Conservation (phyloP, 1,140 invertebrate species). For the Lasioglossum albipes region DNA sequence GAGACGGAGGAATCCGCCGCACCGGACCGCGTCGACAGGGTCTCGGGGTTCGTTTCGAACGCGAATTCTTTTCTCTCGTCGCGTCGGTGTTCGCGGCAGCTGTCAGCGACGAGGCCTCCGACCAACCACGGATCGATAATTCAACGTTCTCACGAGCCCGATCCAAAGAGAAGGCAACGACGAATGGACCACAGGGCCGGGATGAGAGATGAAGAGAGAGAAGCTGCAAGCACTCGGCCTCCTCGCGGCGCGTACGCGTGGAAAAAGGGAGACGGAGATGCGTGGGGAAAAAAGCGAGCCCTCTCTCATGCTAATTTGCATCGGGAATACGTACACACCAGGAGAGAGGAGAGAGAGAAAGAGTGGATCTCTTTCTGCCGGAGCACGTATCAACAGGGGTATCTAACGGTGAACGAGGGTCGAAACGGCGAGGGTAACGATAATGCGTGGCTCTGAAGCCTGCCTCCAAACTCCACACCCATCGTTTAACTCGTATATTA, state of each 20-base stretch:
- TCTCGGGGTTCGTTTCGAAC: neutral
- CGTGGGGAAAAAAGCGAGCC: neutral
- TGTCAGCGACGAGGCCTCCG: slow-evolving; percentile 36
- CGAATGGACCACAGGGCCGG: slow-evolving; percentile 28
- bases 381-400: slow-evolving; percentile 44
- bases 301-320: slow-evolving; percentile 54
- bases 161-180: slow-evolving; percentile 37
- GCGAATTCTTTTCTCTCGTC: slow-evolving; percentile 32
- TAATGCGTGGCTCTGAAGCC: slow-evolving; percentile 11
- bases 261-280: neutral
- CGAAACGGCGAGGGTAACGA: slow-evolving; percentile 12
- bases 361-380: slow-evolving; percentile 36
- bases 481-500: slow-evolving; percentile 16
- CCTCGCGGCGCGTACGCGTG: no score
- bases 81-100: slow-evolving; percentile 27
- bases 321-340: slow-evolving; percentile 24
- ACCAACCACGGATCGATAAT: slow-evolving; percentile 56
- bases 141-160: slow-evolving; percentile 45
- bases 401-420: slow-evolving; percentile 40
- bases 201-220: neutral
- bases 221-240: no score
- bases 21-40: no score
- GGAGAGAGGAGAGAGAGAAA: neutral
- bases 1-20: no score
- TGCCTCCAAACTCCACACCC: slow-evolving; percentile 1